These are phyloP conservation scores for Brachionus asplanchnoidis DNA, from an alignment of 1,140 invertebrate genomes.

Conservation along the genomic window DNA sequence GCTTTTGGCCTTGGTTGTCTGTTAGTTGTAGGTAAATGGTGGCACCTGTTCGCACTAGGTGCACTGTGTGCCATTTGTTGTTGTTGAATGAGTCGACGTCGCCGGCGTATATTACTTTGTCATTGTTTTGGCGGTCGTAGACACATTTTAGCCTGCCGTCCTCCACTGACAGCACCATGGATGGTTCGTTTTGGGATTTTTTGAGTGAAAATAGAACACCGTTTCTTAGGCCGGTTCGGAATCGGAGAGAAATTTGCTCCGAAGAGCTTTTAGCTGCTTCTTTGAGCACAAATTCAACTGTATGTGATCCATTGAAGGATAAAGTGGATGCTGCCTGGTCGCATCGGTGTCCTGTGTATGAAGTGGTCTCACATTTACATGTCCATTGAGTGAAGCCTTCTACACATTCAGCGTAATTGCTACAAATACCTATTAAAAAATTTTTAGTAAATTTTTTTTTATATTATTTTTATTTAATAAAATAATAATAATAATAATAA, in stretches of 20 bases:
- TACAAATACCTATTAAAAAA: not conserved
- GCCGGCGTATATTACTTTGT: not conserved
- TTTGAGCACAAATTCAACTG: not conserved
- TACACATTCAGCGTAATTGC: slow-evolving; percentile 4
- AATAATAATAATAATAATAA: too few species aligned
- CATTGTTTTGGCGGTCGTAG: slow-evolving; percentile 22
- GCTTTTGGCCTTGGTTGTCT: not conserved
- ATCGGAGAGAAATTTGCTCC: not conserved
- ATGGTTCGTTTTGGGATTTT: not conserved
- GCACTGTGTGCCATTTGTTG: slow-evolving; percentile 30
- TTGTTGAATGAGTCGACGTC: not conserved
- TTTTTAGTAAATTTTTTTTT: not conserved
- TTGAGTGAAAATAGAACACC: slow-evolving; percentile 38
- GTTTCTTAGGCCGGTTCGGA: not conserved
- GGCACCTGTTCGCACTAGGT: not conserved
- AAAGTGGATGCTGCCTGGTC: slow-evolving; percentile 19
- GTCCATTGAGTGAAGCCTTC: not conserved
- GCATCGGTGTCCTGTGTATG: not conserved
- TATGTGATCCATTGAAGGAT: slow-evolving; percentile 32
- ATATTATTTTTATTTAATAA: not conserved
- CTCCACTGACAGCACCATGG: not conserved
- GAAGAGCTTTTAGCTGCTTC: not conserved
- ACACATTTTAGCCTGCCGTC: slow-evolving; percentile 18
- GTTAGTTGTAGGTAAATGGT: not conserved
- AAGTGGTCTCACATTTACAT: slow-evolving; percentile 26